phyloP scores from a whole-genome alignment of 2,888 invertebrate genomes.

The Mayetiola destructor region DNA sequence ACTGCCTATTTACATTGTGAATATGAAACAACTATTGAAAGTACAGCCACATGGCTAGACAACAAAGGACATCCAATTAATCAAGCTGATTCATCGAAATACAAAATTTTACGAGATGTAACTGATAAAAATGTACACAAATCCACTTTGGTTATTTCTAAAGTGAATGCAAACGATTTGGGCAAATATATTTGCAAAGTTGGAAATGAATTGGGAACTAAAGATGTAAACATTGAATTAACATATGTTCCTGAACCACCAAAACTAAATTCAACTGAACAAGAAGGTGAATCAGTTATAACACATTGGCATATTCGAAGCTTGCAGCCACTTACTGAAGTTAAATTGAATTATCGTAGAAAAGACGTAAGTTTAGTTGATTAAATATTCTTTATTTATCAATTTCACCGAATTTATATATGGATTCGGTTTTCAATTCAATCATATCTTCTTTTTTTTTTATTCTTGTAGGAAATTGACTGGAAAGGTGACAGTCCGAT shows the following conservation, averaged over 20 bases:
- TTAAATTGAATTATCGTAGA: constrained; percentile 29
- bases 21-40: constrained; percentile 29
- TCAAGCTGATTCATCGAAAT: background rate
- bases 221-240: constrained; percentile 25
- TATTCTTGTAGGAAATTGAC: constrained; percentile 23
- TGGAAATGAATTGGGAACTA: constrained; percentile 27
- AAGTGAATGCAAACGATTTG: constrained; percentile 49
- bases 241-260: constrained; percentile 30
- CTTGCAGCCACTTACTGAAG: constrained; percentile 29
- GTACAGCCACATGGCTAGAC: constrained; percentile 26
- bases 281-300: constrained; percentile 26
- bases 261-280: constrained; percentile 26
- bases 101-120: background rate
- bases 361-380: constrained; percentile 25
- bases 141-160: constrained; percentile 49
- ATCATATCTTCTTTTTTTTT: background rate
- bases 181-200: constrained; percentile 62
- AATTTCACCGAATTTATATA: too few relatives aligned
- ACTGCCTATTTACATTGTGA: constrained; percentile 30
- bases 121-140: constrained; percentile 20
- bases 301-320: constrained; percentile 31
- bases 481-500: constrained; percentile 30
- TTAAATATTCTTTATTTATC: too few relatives aligned
- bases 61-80: constrained; percentile 20
- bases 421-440: too few relatives aligned